phyloP scores from a whole-genome alignment of 2,888 invertebrate genomes.

The Diarsia rubi region DNA sequence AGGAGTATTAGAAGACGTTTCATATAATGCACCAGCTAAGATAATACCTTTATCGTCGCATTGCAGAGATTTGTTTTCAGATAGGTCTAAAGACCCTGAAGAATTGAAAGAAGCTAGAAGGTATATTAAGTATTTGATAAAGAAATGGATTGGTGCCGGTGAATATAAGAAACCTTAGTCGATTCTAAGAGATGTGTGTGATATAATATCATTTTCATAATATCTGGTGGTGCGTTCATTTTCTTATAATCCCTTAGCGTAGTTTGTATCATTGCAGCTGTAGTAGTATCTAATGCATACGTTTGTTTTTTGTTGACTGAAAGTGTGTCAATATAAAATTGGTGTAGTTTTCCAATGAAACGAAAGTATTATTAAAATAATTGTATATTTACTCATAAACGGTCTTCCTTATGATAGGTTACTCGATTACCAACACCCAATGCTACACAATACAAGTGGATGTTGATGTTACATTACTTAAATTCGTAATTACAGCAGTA shows the following conservation, averaged over 20 bases:
- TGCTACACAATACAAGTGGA: constrained; percentile 83
- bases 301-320: background rate
- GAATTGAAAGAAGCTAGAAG: constrained; percentile 81
- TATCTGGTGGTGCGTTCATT: background rate
- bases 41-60: constrained; percentile 80
- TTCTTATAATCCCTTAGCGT: no score
- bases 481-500: constrained; percentile 67
- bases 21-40: constrained; percentile 82
- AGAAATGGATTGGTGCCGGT: constrained; percentile 81
- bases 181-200: background rate
- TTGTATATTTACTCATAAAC: constrained; percentile 87
- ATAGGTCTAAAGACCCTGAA: constrained; percentile 74
- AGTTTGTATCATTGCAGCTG: background rate
- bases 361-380: constrained; percentile 76
- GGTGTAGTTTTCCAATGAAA: constrained; percentile 38
- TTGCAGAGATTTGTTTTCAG: constrained; percentile 81
- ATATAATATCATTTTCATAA: no score
- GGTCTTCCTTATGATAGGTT: constrained; percentile 86
- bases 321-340: background rate
- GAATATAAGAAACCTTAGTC: constrained; percentile 65
- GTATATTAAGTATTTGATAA: constrained; percentile 81
- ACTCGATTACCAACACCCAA: constrained; percentile 88
- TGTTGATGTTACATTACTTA: constrained; percentile 78
- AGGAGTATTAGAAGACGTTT: constrained; percentile 86
- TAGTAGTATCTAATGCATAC: background rate